These are phyloP conservation scores for Atethmia centrago DNA, from an alignment of 2,888 invertebrate species.

Conservation along the genomic window DNA sequence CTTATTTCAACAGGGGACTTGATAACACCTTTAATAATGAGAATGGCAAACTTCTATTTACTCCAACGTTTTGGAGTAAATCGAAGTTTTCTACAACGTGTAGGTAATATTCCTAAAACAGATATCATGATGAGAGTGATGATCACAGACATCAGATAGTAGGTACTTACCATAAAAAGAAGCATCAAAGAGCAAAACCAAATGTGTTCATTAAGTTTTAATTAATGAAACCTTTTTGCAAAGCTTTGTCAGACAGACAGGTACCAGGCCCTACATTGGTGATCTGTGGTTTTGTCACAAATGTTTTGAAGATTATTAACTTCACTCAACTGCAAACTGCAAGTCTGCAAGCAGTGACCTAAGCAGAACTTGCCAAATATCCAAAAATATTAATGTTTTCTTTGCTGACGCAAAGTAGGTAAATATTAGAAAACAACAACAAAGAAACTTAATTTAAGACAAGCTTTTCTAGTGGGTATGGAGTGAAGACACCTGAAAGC, in stretches of 20 bases:
- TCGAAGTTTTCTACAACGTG: too few species aligned
- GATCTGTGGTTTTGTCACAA: slow-evolving; percentile 15
- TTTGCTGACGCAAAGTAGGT: not conserved
- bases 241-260: not conserved
- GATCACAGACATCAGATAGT: too few species aligned
- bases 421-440: not conserved
- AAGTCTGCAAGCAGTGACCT: not conserved
- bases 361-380: not conserved
- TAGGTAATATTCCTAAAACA: too few species aligned
- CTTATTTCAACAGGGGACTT: too few species aligned
- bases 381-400: not conserved
- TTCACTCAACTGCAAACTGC: not conserved
- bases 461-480: not conserved
- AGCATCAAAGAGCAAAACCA: too few species aligned
- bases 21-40: too few species aligned
- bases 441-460: not conserved
- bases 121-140: too few species aligned
- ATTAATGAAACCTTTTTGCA: too few species aligned
- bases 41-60: too few species aligned
- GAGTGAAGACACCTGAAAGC: not conserved
- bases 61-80: too few species aligned
- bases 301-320: not conserved
- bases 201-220: too few species aligned
- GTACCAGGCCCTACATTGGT: not conserved
- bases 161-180: too few species aligned